A percentile compares a stretch with the other conserved stretches of the same genome.
Conservation (phyloP, 2,888 invertebrate genomes). For the Clusia tigrina region DNA sequence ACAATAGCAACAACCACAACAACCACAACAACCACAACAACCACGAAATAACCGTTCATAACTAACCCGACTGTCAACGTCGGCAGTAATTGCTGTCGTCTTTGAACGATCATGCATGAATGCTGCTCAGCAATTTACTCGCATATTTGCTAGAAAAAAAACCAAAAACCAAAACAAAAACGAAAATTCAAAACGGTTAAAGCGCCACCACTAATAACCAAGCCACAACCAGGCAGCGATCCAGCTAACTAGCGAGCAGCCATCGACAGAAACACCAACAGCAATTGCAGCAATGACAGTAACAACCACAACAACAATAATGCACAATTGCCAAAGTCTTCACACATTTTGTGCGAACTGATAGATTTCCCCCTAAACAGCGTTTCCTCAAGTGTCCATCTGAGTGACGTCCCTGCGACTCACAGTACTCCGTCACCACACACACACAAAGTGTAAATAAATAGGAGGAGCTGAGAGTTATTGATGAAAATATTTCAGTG, state of each 20-base stretch:
- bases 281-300: neutral
- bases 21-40: neutral
- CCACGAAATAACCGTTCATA: conserved; percentile 24
- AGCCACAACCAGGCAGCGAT: too few relatives aligned
- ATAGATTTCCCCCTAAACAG: conserved; percentile 26
- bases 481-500: too few relatives aligned
- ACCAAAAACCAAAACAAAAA: conserved; percentile 35
- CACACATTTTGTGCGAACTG: conserved; percentile 29
- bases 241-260: too few relatives aligned
- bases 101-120: conserved; percentile 3
- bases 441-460: too few relatives aligned
- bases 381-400: neutral
- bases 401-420: neutral
- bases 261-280: neutral
- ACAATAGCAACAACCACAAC: conserved; percentile 8
- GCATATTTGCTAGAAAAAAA: too few relatives aligned
- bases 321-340: conserved; percentile 9
- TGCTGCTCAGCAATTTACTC: neutral
- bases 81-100: conserved; percentile 8
- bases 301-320: neutral
- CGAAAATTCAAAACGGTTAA: conserved; percentile 38
- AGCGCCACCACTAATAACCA: conserved; percentile 33
- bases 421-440: neutral
- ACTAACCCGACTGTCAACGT: conserved; percentile 23
- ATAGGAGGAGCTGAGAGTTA: too few relatives aligned